phyloP scores from a whole-genome alignment of 2,113 vertebrate genomes.

The Rhinopomastus cyanomelas region DNA sequence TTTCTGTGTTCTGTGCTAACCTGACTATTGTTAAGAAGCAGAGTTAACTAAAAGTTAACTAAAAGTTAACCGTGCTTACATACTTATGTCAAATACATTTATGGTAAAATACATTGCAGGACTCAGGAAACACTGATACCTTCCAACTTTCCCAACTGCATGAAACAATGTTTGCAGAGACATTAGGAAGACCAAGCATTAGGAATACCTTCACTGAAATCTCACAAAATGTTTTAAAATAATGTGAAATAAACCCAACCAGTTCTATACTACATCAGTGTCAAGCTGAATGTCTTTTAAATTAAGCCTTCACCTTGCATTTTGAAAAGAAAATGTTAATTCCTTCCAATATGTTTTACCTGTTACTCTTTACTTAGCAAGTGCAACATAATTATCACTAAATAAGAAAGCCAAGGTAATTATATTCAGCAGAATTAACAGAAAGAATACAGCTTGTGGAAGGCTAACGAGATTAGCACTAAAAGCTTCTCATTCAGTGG shows the following conservation, averaged over 20 bases:
- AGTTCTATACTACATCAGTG: neutral
- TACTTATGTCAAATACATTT: neutral
- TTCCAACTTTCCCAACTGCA: neutral
- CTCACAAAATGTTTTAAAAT: constrained; percentile 20
- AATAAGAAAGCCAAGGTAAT: neutral
- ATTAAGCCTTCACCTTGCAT: neutral
- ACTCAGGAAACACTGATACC: neutral
- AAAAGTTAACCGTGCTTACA: neutral
- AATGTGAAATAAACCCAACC: neutral
- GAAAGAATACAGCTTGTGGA: neutral
- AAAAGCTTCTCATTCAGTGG: neutral
- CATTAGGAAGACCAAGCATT: neutral
- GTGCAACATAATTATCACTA: neutral
- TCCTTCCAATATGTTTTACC: neutral
- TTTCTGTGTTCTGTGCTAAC: neutral
- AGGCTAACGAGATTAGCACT: neutral
- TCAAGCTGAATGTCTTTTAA: neutral
- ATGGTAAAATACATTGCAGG: neutral
- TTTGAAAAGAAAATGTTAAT: neutral
- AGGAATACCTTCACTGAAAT: constrained; percentile 43
- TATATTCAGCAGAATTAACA: neutral
- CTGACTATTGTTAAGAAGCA: neutral
- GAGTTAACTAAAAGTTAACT: neutral
- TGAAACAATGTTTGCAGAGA: neutral
- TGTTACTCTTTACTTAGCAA: neutral